Conservation (phyloP, 2,113 vertebrate species). For the Mobula hypostoma region DNA sequence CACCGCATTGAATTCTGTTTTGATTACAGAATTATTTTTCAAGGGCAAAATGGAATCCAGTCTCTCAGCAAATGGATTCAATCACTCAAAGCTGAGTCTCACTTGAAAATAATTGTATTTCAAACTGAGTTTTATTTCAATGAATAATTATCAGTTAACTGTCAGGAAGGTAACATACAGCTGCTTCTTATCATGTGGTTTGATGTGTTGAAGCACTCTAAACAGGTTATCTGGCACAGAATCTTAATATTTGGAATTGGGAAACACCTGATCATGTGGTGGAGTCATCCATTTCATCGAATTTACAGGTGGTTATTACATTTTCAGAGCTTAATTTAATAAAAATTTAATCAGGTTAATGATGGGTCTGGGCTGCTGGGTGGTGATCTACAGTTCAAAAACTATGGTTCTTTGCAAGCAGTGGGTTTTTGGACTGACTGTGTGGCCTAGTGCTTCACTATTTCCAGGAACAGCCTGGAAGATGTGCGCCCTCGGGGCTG, state of each 20-base stretch:
- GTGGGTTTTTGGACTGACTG: too few species aligned
- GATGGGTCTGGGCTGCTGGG: too few species aligned
- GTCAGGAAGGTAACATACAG: not conserved
- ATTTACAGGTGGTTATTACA: not conserved
- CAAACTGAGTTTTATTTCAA: not conserved
- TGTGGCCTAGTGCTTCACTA: too few species aligned
- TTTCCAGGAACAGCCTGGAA: too few species aligned
- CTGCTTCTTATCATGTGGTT: not conserved
- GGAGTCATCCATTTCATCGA: not conserved
- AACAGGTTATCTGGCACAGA: conserved; percentile 5
- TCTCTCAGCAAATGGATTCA: not conserved
- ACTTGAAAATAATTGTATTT: not conserved
- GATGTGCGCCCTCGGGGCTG: too few species aligned
- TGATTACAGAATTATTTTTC: not conserved
- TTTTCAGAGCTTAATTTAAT: not conserved
- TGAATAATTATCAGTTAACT: not conserved
- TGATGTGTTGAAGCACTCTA: not conserved
- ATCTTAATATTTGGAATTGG: not conserved
- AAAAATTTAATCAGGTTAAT: not conserved
- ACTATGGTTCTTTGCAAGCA: too few species aligned
- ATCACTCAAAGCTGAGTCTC: not conserved
- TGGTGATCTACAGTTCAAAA: too few species aligned
- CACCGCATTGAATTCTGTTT: not conserved
- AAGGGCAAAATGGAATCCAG: not conserved
- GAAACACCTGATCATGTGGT: not conserved